Evolutionary conservation across 2,888 invertebrate genomes (phyloP), one percentile per base, ranked within the genome.

Genomic region (Tenthredo distinguenda): DNA sequence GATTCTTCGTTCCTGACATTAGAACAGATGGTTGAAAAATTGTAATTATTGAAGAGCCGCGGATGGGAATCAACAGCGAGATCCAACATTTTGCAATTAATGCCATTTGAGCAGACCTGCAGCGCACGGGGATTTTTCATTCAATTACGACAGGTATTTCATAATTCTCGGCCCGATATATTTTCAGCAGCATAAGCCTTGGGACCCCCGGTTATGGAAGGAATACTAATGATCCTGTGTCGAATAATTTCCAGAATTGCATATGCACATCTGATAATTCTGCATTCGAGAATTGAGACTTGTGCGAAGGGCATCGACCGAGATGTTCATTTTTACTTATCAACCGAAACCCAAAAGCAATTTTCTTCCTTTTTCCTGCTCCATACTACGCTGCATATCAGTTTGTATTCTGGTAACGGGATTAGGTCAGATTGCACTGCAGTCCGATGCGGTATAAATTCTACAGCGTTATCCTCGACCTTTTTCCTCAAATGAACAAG

Each of bases 401-500:
- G 68, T 31, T 31, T 68, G 15, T 68, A 34, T 26, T 68, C 21
- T 26, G 26, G 12, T 65, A 9, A 65, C 31, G 10, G 34, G n/a
- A 37, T 71, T 34, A 37, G 7, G 71, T 6, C 34, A 12, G 6
- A 71, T 9, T 18, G 71, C 65, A 65, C 21, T 65, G 34, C 18
- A 15, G 71, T 7, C 18, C 18, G 6, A 34, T 37, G 37, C 5
- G 10, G 6, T 7, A 26, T 2, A 7, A 62, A 62, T 21, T 26
- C 7, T 26, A 18, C 18, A 37, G 7, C 71, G 6, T 31, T 71
- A 71, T 71, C 37, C 71, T 37, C 71, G 34, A 37, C 37, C 71
- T 71, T 71, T 37, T 37, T 71, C 37, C 34, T 71, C 7, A 71
- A 71, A 62, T 21, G 37, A 9, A n/a, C 71, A 71, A 71, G 71